Percentiles rank a stretch among this genome's conserved stretches.
Evolutionary conservation across 35 echinoderm and acorn worm genomes (phyloP).

Genomic region (Chiridota heheva): DNA sequence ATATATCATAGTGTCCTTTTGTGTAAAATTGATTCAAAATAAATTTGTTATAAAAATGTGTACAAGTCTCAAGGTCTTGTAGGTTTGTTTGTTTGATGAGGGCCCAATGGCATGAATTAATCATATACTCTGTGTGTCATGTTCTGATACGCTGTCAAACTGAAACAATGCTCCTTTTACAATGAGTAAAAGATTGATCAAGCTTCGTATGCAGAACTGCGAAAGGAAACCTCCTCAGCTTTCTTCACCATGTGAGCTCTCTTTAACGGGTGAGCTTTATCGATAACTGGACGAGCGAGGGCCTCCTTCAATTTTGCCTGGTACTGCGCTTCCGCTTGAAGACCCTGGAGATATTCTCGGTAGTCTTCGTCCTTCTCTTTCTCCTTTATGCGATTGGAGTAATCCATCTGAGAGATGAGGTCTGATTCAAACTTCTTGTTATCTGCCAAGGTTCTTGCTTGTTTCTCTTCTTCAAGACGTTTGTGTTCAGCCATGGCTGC

Average conservation of each 20-base stretch:
- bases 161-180: no score
- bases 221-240: no score
- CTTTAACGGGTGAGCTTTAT: constrained; percentile 91
- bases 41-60: no score
- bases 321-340: constrained; percentile 91
- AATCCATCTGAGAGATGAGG: constrained; percentile 74
- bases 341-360: constrained; percentile 79
- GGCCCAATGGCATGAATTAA: no score
- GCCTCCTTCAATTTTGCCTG: constrained; percentile 99
- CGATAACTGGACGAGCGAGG: constrained; percentile 87
- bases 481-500: constrained; percentile 95
- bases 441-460: constrained; percentile 15
- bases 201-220: no score
- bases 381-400: constrained; percentile 60
- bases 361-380: constrained; percentile 86
- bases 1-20: no score
- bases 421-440: constrained; percentile 80
- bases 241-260: constrained; percentile 71
- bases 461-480: constrained; percentile 84
- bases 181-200: no score
- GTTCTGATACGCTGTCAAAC: no score
- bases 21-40: no score
- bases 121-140: no score
- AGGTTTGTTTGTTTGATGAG: no score
- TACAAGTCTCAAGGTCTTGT: no score